These are phyloP conservation scores for Calypte anna DNA, from an alignment of 2,113 vertebrate species.

Conservation along the genomic window DNA sequence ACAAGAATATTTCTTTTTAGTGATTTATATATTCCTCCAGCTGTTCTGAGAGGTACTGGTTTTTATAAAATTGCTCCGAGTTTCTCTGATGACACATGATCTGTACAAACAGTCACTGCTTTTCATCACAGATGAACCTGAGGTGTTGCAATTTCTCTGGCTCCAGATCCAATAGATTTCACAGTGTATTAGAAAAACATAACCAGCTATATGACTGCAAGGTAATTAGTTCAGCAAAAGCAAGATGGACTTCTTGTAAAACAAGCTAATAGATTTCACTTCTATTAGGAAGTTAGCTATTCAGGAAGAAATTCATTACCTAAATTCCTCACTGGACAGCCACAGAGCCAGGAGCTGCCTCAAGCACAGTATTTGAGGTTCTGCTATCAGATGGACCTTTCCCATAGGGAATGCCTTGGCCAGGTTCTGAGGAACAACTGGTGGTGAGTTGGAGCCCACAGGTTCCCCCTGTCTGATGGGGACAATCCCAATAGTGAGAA, in stretches of 20 bases:
- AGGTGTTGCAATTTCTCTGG: not conserved
- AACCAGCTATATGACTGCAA: not conserved
- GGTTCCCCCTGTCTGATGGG: fast-evolving
- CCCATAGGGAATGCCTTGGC: not conserved
- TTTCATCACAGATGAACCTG: not conserved
- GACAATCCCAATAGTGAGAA: not conserved
- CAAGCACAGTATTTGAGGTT: not conserved
- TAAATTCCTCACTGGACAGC: not conserved
- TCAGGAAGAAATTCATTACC: not conserved
- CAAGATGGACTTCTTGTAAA: not conserved
- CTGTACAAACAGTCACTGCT: not conserved
- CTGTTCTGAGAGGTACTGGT: not conserved
- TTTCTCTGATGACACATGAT: not conserved
- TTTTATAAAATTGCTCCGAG: not conserved
- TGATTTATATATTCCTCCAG: not conserved
- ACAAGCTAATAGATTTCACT: not conserved
- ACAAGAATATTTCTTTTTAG: not conserved
- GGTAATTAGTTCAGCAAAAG: not conserved
- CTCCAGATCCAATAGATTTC: slow-evolving; percentile 2
- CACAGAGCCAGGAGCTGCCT: not conserved
- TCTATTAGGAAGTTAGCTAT: not conserved
- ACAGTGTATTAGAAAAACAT: not conserved
- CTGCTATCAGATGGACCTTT: not conserved
- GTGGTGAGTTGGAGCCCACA: not conserved
- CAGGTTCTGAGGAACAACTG: not conserved